Conservation (phyloP, 2,113 vertebrate species). For the Nerophis lumbriciformis region DNA sequence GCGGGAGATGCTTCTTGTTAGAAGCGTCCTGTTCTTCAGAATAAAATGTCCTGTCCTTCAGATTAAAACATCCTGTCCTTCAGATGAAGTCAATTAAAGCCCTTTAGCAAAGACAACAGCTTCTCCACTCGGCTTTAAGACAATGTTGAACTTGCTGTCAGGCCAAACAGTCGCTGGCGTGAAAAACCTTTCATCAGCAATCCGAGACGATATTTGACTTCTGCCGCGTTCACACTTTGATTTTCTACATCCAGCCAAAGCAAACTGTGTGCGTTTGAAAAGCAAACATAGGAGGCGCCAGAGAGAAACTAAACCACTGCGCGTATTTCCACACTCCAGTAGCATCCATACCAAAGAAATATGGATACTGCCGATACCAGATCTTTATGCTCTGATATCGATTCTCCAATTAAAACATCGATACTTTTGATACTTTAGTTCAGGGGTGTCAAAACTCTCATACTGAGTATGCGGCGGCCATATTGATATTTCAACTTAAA, state of each 20-base stretch:
- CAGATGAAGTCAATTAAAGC: slow-evolving; percentile 52
- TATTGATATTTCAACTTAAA: too few species aligned
- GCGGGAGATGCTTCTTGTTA: slow-evolving; percentile 28
- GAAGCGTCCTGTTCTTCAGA: slow-evolving; percentile 26
- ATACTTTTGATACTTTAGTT: too few species aligned
- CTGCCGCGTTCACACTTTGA: slow-evolving; percentile 34
- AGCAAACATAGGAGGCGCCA: slow-evolving; percentile 27
- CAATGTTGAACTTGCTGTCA: slow-evolving; percentile 51
- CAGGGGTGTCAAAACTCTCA: too few species aligned
- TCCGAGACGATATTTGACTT: slow-evolving; percentile 47
- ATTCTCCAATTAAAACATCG: too few species aligned
- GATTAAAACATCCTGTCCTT: slow-evolving; percentile 35
- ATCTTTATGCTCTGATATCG: too few species aligned
- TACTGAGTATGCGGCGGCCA: too few species aligned
- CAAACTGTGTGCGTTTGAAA: slow-evolving; percentile 18
- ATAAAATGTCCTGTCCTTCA: slow-evolving; percentile 28
- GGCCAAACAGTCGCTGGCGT: slow-evolving; percentile 36
- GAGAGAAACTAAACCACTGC: slow-evolving; percentile 20
- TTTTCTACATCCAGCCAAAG: slow-evolving; percentile 30
- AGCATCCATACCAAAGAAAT: too few species aligned
- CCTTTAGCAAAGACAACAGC: slow-evolving; percentile 46
- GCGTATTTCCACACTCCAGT: too few species aligned
- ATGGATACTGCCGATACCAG: too few species aligned
- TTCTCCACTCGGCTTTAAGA: slow-evolving; percentile 9
- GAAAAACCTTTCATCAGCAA: slow-evolving; percentile 39